Evolutionary conservation across 2,797 vertebrate species (phyloP), one percentile per base, ranked within the genome.

Genomic region (Varecia variegata): DNA sequence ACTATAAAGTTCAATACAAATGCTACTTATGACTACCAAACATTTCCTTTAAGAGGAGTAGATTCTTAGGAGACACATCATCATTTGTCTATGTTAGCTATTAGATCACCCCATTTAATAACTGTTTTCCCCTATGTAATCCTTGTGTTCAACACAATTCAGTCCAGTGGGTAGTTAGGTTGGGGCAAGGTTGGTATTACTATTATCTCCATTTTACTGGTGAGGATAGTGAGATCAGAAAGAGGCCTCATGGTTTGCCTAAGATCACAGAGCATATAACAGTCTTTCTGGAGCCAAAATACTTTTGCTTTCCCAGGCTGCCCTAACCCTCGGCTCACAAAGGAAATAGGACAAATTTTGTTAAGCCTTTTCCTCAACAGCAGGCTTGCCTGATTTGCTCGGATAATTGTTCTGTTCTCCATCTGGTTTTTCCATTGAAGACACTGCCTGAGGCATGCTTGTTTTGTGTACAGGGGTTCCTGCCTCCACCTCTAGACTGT

Each of bases 391-490:
- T 68, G 96, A 93, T 97, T 95, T 86, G 96, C 89, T 97, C 86
- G 50, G 94, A 95, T 93, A 97, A 97, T 95, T 96, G 93, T 95
- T 95, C 90, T 93, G 50, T 88, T 96, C 89, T 96, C 97, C 97
- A 97, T 96, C 97, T 97, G 97, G 73, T 90, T 95, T 97, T 96
- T 65, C 86, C 89, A 93, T 45, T 83, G 85, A 94, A 95, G 96
- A 97, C 32, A 76, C 43, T 0, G 88, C 96, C 97, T 58, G 84
- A 96, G 96, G 96, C 96, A 23, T 50, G 79, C 93, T 95, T 94
- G 94, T 96, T 94, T 93, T 89, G 70, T 45, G 47, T 54, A n/a
- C 25, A 40, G 52, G 96, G 85, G 79, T 77, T 96, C 97, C 47
- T n/a, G 5, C 76, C 71, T 94, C 71, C 88, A 67, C 82, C 70